These are phyloP conservation scores for Chiridota heheva DNA, from an alignment of 35 echinoderm and acorn worm genomes.

Conservation along the genomic window DNA sequence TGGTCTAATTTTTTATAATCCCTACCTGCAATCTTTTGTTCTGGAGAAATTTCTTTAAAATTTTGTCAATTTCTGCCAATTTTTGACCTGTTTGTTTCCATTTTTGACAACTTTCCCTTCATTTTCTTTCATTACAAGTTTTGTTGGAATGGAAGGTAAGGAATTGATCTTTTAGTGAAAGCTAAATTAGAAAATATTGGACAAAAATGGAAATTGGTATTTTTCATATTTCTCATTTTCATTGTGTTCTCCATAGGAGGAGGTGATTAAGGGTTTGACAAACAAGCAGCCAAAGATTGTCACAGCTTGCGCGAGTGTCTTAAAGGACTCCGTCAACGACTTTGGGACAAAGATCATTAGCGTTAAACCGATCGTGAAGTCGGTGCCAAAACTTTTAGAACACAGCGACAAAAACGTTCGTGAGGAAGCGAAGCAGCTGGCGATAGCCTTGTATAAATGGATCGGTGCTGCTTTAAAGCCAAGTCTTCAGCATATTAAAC, in stretches of 20 bases:
- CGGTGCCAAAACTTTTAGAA: constrained; percentile 70
- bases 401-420: constrained; percentile 96
- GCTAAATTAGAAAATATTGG: too few species aligned
- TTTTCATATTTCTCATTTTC: too few species aligned
- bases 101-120: too few species aligned
- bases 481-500: constrained; percentile 79
- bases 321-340: constrained; percentile 64
- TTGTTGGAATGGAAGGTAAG: too few species aligned
- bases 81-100: too few species aligned
- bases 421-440: constrained; percentile 81
- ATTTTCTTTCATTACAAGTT: too few species aligned
- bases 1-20: too few species aligned
- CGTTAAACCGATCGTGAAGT: constrained; percentile 82
- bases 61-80: too few species aligned
- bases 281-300: constrained; percentile 98
- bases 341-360: constrained; percentile 89
- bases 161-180: too few species aligned
- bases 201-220: too few species aligned
- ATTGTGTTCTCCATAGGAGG: constrained; percentile 91
- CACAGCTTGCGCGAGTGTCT: constrained; percentile 68
- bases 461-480: constrained; percentile 87
- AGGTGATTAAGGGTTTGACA: constrained; percentile 82
- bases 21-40: too few species aligned
- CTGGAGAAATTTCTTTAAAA: too few species aligned
- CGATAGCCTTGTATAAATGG: constrained; percentile 80